phyloP scores from a whole-genome alignment of 1,140 invertebrate genomes.

The Apis cerana region DNA sequence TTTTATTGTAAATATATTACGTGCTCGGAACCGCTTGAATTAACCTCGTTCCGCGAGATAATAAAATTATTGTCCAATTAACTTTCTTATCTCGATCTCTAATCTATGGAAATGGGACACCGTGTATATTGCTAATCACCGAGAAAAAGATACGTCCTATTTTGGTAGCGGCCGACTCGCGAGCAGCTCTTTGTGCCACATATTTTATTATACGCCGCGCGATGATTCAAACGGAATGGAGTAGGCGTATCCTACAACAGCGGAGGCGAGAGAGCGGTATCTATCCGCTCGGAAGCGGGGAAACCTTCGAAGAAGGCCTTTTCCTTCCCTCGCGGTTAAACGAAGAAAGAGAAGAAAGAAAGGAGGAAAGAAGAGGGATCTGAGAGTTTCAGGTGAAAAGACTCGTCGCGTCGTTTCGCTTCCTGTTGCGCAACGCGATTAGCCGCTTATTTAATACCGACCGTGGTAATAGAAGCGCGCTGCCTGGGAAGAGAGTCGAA shows the following conservation, averaged over 20 bases:
- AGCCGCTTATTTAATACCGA: constrained; percentile 65
- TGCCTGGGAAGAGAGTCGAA: neutral
- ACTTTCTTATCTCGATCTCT: no score
- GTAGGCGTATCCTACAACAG: constrained; percentile 57
- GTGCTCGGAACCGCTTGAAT: no score
- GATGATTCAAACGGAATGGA: constrained; percentile 63
- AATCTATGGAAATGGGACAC: no score
- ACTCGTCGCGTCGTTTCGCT: constrained; percentile 58
- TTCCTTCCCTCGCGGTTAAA: no score
- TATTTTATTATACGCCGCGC: constrained; percentile 12
- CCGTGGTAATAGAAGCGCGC: constrained; percentile 36
- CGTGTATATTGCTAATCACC: no score
- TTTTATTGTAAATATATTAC: no score
- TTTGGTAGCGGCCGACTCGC: constrained; percentile 35
- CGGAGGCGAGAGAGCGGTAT: neutral
- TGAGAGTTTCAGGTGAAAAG: constrained; percentile 29
- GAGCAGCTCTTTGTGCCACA: constrained; percentile 46
- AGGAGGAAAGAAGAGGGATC: no score
- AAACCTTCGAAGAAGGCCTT: no score
- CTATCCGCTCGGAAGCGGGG: no score
- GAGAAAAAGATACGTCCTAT: constrained; percentile 14
- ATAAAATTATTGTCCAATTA: no score
- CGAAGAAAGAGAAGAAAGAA: no score
- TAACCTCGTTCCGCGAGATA: no score
- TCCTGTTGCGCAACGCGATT: constrained; percentile 67